These are phyloP conservation scores for Holothuria glaberrima DNA, from an alignment of 35 echinoderm and acorn worm genomes.

Conservation along the genomic window DNA sequence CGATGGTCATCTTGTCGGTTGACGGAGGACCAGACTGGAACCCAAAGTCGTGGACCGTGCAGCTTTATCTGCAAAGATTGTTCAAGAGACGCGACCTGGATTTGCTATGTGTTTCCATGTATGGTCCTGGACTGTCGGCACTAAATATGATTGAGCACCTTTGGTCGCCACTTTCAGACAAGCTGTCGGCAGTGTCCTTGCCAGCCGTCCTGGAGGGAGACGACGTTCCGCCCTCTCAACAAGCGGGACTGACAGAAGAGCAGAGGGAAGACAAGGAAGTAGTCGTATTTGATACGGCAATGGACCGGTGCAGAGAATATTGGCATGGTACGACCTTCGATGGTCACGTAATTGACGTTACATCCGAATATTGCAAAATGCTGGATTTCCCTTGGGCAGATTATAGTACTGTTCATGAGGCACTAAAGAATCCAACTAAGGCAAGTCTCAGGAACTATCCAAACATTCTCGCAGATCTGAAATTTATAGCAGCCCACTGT, in stretches of 20 bases:
- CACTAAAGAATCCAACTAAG: background rate
- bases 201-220: constrained; percentile 25
- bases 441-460: background rate
- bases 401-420: background rate
- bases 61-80: constrained; percentile 22
- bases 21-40: constrained; percentile 62
- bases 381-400: constrained; percentile 16
- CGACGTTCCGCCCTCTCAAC: constrained; percentile 10
- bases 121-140: constrained; percentile 29
- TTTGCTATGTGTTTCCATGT: constrained; percentile 4
- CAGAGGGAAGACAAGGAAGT: background rate
- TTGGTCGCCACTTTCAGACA: constrained; percentile 40
- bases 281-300: background rate
- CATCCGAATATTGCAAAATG: background rate
- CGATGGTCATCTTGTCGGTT: background rate
- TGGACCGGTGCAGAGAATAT: background rate
- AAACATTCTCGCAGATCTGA: background rate
- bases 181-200: constrained; percentile 7
- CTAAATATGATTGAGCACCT: constrained; percentile 50
- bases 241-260: background rate
- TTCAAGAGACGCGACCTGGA: constrained; percentile 3
- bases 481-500: constrained; percentile 13
- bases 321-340: constrained; percentile 12
- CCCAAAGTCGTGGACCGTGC: constrained; percentile 28
- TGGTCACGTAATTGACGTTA: background rate